Percentiles rank a stretch among this genome's conserved stretches.
Conservation (phyloP, 2,888 invertebrate species). For the Balanococcus diminutus region DNA sequence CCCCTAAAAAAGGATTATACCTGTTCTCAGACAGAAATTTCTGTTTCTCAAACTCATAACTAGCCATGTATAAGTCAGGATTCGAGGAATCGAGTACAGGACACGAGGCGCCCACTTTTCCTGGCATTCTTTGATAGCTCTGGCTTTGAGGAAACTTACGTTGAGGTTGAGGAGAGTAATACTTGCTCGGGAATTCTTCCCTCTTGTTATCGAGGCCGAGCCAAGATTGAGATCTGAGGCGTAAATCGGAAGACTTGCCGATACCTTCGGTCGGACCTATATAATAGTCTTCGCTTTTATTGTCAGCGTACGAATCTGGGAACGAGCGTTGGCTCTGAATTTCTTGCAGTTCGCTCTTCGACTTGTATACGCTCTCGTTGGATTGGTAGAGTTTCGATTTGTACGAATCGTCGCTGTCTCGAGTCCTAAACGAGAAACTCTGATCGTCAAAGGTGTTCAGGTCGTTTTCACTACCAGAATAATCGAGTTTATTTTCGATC, state of each 20-base stretch:
- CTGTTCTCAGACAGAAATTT: constrained; percentile 15
- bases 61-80: constrained; percentile 6
- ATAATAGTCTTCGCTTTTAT: constrained; percentile 28
- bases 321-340: background rate
- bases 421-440: constrained; percentile 16
- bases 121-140: background rate
- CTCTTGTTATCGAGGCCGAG: constrained; percentile 35
- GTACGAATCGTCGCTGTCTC: background rate
- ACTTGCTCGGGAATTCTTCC: constrained; percentile 14
- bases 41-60: background rate
- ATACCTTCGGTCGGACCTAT: background rate
- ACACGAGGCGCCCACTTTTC: constrained; percentile 36
- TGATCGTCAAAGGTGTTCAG: constrained; percentile 13
- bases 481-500: background rate
- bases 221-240: constrained; percentile 41
- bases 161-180: constrained; percentile 49
- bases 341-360: constrained; percentile 15
- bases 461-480: constrained; percentile 30
- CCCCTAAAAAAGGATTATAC: constrained; percentile 44
- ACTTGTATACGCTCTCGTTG: constrained; percentile 6
- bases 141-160: background rate
- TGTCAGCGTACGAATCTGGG: background rate
- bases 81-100: constrained; percentile 44
- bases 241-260: constrained; percentile 42
- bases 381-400: constrained; percentile 26